phyloP scores from a whole-genome alignment of 2,113 vertebrate genomes.

The Todiramphus chloris region DNA sequence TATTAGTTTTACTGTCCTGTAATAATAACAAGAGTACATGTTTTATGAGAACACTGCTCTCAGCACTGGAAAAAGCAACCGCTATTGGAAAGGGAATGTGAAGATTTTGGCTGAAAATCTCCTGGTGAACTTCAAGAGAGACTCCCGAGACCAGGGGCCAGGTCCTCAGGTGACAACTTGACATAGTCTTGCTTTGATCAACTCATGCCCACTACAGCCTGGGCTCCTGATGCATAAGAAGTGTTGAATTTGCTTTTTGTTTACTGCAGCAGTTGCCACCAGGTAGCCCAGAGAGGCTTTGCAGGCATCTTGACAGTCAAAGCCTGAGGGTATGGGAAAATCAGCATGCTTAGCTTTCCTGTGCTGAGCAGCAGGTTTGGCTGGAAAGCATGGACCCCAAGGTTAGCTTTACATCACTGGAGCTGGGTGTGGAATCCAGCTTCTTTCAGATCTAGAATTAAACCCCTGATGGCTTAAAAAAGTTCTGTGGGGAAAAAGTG shows the following conservation, averaged over 20 bases:
- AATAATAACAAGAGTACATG: background rate
- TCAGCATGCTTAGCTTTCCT: background rate
- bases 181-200: background rate
- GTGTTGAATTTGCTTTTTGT: background rate
- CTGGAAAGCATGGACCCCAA: background rate
- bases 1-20: background rate
- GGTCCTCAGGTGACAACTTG: background rate
- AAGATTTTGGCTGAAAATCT: background rate
- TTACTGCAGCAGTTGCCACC: background rate
- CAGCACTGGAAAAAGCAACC: background rate
- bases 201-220: accelerated
- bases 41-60: background rate
- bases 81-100: background rate
- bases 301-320: background rate
- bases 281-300: background rate
- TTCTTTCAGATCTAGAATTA: conserved; percentile 25
- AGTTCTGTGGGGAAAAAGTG: background rate
- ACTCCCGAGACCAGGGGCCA: background rate
- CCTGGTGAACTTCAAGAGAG: background rate
- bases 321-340: conserved; percentile 24
- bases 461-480: background rate
- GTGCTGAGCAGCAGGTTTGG: background rate
- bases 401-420: background rate
- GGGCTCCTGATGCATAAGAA: background rate
- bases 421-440: background rate